A percentile compares a stretch with the other conserved stretches of the same genome.
These are phyloP conservation scores for Microctenopoma stevenorrisi DNA, from an alignment of 2,797 vertebrate species.

Conservation along the genomic window DNA sequence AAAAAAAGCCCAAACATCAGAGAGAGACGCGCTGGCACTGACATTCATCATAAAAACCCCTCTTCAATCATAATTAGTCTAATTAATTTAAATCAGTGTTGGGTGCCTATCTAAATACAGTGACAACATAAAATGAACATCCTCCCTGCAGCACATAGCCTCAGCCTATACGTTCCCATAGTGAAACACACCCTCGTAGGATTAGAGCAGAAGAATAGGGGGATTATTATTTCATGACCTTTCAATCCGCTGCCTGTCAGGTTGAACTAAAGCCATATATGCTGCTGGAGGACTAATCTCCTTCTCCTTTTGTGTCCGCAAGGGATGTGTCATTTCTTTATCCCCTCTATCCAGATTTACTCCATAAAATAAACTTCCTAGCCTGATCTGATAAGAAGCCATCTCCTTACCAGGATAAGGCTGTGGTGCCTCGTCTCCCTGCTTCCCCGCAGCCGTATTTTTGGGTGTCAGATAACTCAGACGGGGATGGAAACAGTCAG, in stretches of 20 bases:
- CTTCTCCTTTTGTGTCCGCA: constrained; percentile 82
- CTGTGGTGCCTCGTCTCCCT: constrained; percentile 70
- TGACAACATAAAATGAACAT: constrained; percentile 79
- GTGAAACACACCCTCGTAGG: constrained; percentile 83
- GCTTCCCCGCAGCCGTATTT: constrained; percentile 73
- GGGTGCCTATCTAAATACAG: constrained; percentile 80
- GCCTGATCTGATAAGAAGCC: constrained; percentile 83
- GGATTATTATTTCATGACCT: constrained; percentile 86
- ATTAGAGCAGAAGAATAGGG: constrained; percentile 82
- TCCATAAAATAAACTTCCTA: constrained; percentile 85
- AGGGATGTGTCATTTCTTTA: constrained; percentile 86
- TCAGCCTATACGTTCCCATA: constrained; percentile 78
- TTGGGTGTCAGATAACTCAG: constrained; percentile 82
- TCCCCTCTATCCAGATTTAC: constrained; percentile 84
- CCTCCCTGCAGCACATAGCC: constrained; percentile 73
- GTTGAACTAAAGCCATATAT: constrained; percentile 85
- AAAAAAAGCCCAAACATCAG: constrained; percentile 55
- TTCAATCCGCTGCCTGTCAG: constrained; percentile 85
- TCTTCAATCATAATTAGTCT: constrained; percentile 82
- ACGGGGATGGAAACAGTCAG: constrained; percentile 78
- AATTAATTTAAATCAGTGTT: constrained; percentile 81
- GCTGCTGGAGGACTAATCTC: constrained; percentile 84
- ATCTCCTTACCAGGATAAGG: constrained; percentile 81
- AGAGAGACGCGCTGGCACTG: constrained; percentile 81
- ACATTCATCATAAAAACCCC: constrained; percentile 80